Evolutionary conservation across 2,797 vertebrate genomes (phyloP), one percentile per base, ranked within the genome.

Genomic region (Tauraco hartlaubi): DNA sequence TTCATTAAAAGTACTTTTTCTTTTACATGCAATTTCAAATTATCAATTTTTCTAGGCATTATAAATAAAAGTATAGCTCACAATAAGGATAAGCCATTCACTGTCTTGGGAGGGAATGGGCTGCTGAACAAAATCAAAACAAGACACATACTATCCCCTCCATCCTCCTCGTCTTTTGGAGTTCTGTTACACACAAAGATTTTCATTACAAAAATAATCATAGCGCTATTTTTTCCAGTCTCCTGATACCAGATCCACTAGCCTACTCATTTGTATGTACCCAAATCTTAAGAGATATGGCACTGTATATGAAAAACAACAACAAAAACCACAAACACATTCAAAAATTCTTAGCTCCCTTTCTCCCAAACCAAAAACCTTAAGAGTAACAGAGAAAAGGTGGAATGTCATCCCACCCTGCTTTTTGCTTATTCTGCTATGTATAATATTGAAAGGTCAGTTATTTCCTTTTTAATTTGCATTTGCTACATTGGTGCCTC

Each of bases 391-490:
- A 78, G 37, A 52, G 41, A 64, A 75, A 68, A 6, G 11, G 13
- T 7, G 28, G 67, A 80, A 52, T 1, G 3, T 11, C 33, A 5
- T 28, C 16, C 4, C 13, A 22, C 37, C 8, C 29, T 6, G 9
- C 12, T 72, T 76, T 55, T 17, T 62, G 55, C 55, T 83, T 55
- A 44, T 63, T 73, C 85, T 81, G 35, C 81, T 29, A 39, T 1
- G 11, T 25, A 10, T 28, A 61, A 55, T 55, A 75, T 0, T 52
- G 29, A 90, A 88, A 85, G 63, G 75, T 80, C 73, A 74, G 33
- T 80, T 49, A 71, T 77, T 91, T 76, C 59, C 52, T 7, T 76
- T 91, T 74, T 54, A 66, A 97, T 92, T 91, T 79, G 31, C 49
- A 90, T 90, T 90, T 90, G 41, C 28, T 77, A 85, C 82, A 67